Evolutionary conservation across 2,888 invertebrate genomes (phyloP).

Genomic region (Nomada ruficornis): DNA sequence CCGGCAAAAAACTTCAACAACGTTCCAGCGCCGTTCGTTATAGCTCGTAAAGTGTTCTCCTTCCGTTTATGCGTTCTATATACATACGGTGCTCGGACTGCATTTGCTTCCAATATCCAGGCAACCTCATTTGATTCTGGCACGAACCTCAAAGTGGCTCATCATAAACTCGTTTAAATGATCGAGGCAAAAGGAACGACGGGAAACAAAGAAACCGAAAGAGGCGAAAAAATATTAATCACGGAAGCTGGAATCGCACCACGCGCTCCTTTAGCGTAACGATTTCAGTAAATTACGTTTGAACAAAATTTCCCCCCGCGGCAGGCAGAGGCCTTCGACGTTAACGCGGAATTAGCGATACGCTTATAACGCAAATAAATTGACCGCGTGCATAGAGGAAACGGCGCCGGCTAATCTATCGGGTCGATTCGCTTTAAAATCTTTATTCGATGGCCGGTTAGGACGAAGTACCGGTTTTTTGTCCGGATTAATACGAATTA

Average conservation of each 20-base stretch:
- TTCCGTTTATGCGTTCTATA: conserved; percentile 11
- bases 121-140: conserved; percentile 24
- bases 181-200: conserved; percentile 5
- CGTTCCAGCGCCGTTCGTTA: conserved; percentile 23
- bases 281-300: conserved; percentile 32
- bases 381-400: neutral
- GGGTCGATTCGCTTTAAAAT: conserved; percentile 24
- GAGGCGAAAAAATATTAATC: conserved; percentile 25
- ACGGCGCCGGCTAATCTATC: conserved; percentile 15
- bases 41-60: conserved; percentile 29
- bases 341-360: conserved; percentile 14
- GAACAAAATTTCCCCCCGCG: conserved; percentile 17
- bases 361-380: conserved; percentile 26
- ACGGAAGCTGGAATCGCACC: conserved; percentile 21
- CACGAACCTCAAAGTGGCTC: conserved; percentile 35
- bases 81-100: neutral
- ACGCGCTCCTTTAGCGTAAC: conserved; percentile 14
- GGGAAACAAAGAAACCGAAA: conserved; percentile 7
- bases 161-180: conserved; percentile 37
- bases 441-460: conserved; percentile 19
- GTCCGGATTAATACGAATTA: conserved; percentile 2
- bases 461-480: conserved; percentile 12
- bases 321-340: neutral
- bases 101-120: conserved; percentile 22
- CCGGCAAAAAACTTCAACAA: conserved; percentile 30